These are phyloP conservation scores for Patella vulgata DNA, from an alignment of 1,140 invertebrate genomes.

Conservation along the genomic window DNA sequence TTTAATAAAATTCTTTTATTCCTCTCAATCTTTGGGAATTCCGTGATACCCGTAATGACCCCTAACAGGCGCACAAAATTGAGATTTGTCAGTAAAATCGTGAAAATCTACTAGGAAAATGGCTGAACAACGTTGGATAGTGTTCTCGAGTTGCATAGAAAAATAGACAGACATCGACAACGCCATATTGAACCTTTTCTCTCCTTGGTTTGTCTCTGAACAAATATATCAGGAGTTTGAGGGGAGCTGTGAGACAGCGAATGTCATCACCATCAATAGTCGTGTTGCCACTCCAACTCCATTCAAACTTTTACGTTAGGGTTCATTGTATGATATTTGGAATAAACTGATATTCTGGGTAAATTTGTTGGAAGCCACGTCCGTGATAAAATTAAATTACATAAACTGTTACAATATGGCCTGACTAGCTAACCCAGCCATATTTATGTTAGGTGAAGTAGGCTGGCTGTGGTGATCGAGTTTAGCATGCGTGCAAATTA, in stretches of 20 bases:
- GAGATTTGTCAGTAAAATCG: conserved; percentile 9
- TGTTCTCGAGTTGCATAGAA: conserved; percentile 28
- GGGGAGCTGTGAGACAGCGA: neutral
- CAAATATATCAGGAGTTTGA: neutral
- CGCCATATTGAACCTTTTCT: conserved; percentile 43
- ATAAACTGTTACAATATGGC: no score
- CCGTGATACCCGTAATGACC: neutral
- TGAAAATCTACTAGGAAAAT: conserved; percentile 33
- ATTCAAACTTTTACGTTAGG: conserved; percentile 7
- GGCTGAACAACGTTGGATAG: conserved; percentile 38
- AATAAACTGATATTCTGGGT: no score
- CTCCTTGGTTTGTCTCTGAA: neutral
- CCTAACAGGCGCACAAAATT: neutral
- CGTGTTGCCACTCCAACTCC: neutral
- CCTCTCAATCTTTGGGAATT: conserved; percentile 1
- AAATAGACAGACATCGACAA: conserved; percentile 25
- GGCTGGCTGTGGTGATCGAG: no score
- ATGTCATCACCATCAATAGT: neutral
- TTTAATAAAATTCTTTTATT: neutral
- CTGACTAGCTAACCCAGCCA: no score
- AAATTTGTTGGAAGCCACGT: no score
- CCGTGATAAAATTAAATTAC: no score
- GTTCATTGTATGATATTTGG: neutral
- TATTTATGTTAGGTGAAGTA: no score
- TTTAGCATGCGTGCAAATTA: no score